Percentiles rank a stretch among this genome's conserved stretches.
These are phyloP conservation scores for Gymnopithys bicolor DNA, from an alignment of 2,797 vertebrate species.

Conservation along the genomic window DNA sequence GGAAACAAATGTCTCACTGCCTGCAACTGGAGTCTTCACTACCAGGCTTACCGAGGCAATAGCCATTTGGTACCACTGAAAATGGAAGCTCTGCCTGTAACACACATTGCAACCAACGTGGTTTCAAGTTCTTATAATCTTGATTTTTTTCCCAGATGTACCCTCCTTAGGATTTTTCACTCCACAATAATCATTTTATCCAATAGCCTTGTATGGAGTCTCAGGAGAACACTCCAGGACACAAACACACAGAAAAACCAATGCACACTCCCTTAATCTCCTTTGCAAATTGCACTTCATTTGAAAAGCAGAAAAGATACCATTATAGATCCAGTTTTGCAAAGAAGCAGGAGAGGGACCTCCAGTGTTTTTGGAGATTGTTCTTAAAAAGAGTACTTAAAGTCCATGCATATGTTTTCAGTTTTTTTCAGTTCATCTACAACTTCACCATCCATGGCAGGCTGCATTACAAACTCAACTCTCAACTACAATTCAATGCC, in stretches of 20 bases:
- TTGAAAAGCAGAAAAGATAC: background rate
- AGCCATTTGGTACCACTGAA: background rate
- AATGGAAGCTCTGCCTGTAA: background rate
- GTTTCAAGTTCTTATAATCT: background rate
- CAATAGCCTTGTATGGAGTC: background rate
- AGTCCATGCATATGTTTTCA: background rate
- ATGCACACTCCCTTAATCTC: background rate
- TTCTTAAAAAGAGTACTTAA: background rate
- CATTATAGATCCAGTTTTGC: background rate
- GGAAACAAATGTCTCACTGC: background rate
- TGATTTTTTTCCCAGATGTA: background rate
- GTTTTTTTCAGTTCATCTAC: background rate
- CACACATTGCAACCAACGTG: background rate
- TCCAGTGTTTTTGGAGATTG: background rate
- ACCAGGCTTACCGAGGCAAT: background rate
- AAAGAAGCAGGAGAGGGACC: background rate
- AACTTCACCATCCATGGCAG: background rate
- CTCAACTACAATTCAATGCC: background rate
- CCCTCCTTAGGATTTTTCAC: background rate
- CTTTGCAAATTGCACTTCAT: background rate
- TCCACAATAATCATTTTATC: background rate
- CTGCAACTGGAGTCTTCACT: background rate
- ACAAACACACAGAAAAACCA: background rate
- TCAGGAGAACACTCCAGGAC: background rate
- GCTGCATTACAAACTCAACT: background rate